Evolutionary conservation across 1,140 invertebrate species (phyloP), one percentile per base, ranked within the genome.

Genomic region (Condylostylus longicornis): DNA sequence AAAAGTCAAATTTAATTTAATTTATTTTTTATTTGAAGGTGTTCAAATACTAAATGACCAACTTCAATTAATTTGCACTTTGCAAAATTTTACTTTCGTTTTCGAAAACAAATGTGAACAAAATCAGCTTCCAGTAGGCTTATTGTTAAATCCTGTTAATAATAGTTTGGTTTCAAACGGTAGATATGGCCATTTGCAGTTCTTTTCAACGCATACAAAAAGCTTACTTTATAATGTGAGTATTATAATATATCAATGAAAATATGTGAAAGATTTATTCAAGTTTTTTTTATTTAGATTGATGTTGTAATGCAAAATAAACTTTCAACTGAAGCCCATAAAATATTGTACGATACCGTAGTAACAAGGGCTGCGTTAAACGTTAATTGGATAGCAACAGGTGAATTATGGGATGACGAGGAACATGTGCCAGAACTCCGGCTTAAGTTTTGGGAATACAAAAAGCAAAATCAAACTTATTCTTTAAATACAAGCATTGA

Each of bases 381-480:
- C 53, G 61, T 65, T 28, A 48, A 62, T n/a, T 89, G 84, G 84
- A 63, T 89, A 62, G 79, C 73, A 14, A 86, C 82, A 2, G 68
- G 77, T 5, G 82, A 88, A 60, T 65, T 70, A 31, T 68, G 77
- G 45, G 60, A 69, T 42, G 64, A 74, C 48, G 66, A 72, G 41
- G 60, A 63, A 29, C 58, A 70, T 39, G 68, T 69, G 20, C 61
- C 67, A 4, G 79, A 87, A 62, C 61, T 78, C 1, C 59, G 74
- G 25, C 56, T 90, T 0, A 89, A 88, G 52, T 87, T 87, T 58
- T 90, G 83, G 83, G 49, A 68, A 33, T 86, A 71, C 49, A 58
- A 75, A 42, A 43, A 54, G 3, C 58, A 67, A 6, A 63, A 69
- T 28, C 78, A 82, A 59, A 70, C 52, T 14, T 86, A 72, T 58